A percentile compares a stretch with the other conserved stretches of the same genome.
phyloP scores from a whole-genome alignment of 2,113 vertebrate genomes.

The Podarcis cretensis region DNA sequence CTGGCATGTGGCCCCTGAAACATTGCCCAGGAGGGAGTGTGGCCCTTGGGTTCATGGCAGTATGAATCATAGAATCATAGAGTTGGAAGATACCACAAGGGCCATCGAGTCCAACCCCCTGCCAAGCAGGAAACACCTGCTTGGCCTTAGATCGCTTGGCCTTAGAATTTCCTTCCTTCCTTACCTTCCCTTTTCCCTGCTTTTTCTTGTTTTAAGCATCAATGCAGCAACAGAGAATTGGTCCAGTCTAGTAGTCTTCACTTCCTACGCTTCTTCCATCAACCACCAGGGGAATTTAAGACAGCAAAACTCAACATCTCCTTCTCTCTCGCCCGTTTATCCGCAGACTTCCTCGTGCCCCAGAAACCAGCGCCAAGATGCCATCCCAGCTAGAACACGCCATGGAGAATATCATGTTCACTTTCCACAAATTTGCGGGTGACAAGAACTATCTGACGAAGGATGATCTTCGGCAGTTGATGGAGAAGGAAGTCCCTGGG shows the following conservation, averaged over 20 bases:
- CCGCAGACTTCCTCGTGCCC: neutral
- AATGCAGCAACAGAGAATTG: neutral
- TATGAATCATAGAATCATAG: neutral
- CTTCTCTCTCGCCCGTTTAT: neutral
- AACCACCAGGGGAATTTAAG: neutral
- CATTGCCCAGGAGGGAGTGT: no score
- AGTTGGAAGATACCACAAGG: no score
- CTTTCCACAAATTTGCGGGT: constrained; percentile 77
- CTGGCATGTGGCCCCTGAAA: no score
- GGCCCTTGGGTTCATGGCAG: neutral
- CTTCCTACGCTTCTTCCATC: no score
- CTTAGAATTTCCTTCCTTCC: neutral
- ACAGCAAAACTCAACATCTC: rapidly evolving
- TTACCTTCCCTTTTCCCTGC: neutral
- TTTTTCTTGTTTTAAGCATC: neutral
- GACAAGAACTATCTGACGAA: constrained; percentile 75
- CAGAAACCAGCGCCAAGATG: constrained; percentile 46
- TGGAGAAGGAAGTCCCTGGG: constrained; percentile 77
- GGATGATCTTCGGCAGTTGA: constrained; percentile 74
- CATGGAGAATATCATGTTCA: constrained; percentile 79
- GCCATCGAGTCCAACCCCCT: no score
- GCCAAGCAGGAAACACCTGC: no score
- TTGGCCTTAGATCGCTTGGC: neutral
- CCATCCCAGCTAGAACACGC: constrained; percentile 75
- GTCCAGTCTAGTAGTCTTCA: neutral